Percentiles rank a stretch among this genome's conserved stretches.
These are phyloP conservation scores for Myotis pilosus DNA, from an alignment of 2,797 vertebrate genomes.

Conservation along the genomic window DNA sequence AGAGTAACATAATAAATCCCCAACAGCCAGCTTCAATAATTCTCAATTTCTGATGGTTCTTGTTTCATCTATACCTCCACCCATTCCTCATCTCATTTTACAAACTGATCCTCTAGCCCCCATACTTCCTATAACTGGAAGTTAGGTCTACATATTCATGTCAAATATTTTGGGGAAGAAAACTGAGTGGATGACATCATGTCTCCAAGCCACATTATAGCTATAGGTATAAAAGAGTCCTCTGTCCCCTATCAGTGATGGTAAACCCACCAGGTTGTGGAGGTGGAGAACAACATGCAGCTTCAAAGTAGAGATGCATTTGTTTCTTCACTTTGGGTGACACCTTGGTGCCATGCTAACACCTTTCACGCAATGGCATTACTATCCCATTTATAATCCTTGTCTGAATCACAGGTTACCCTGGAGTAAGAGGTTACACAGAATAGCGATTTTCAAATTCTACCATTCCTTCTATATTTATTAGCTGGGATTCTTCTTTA, in stretches of 20 bases:
- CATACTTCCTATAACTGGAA: neutral
- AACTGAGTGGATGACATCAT: neutral
- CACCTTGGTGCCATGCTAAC: neutral
- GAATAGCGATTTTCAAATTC: constrained; percentile 22
- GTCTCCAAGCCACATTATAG: neutral
- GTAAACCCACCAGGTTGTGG: neutral
- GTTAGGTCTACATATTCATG: neutral
- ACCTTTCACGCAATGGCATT: neutral
- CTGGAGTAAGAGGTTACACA: neutral
- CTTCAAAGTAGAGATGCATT: neutral
- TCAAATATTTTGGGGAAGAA: neutral
- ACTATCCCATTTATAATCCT: neutral
- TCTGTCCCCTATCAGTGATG: neutral
- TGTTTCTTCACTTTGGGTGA: neutral
- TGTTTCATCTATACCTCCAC: neutral
- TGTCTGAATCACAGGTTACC: neutral
- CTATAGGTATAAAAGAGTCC: neutral
- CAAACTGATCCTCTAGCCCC: too few relatives aligned
- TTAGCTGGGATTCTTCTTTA: neutral
- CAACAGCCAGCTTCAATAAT: neutral
- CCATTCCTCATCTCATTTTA: neutral
- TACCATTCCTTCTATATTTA: constrained; percentile 9
- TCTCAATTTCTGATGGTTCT: neutral
- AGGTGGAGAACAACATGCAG: neutral
- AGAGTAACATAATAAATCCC: neutral